phyloP scores from a whole-genome alignment of 1,140 invertebrate genomes.

The Campoletis sonorensis region DNA sequence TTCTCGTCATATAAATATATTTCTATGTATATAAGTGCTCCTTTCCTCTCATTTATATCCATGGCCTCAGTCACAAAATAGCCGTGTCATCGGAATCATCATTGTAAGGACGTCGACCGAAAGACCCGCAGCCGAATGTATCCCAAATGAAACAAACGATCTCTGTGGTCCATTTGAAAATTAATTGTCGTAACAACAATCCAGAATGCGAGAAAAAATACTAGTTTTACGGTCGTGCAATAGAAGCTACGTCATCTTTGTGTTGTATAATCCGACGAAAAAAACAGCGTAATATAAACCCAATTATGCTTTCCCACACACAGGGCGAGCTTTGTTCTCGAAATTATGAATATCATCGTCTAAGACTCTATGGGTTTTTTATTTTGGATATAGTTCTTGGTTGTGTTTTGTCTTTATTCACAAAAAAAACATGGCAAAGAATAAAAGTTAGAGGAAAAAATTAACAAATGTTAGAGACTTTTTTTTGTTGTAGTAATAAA shows the following conservation, averaged over 20 bases:
- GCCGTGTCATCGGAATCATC: conserved; percentile 36
- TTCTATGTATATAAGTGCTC: not conserved
- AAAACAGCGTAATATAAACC: too few species aligned
- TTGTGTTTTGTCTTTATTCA: too few species aligned
- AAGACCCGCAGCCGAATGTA: conserved; percentile 30
- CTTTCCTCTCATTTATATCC: not conserved
- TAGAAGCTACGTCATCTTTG: too few species aligned
- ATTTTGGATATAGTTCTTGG: too few species aligned
- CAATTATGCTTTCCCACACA: too few species aligned
- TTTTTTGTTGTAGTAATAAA: not conserved
- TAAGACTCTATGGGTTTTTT: too few species aligned
- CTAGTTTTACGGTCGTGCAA: not conserved
- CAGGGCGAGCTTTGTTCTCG: too few species aligned
- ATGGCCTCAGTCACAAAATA: conserved; percentile 29
- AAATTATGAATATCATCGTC: too few species aligned
- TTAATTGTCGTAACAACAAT: conserved; percentile 22
- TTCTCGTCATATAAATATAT: not conserved
- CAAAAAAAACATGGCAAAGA: too few species aligned
- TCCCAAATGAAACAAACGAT: not conserved
- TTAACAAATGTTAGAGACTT: not conserved
- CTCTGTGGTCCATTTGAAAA: conserved; percentile 31
- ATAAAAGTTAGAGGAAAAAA: too few species aligned
- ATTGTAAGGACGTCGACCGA: conserved; percentile 34
- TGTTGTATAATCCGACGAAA: too few species aligned
- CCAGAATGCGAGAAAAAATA: not conserved